These are phyloP conservation scores for Acropternis orthonyx DNA, from an alignment of 2,797 vertebrate species.

Conservation along the genomic window DNA sequence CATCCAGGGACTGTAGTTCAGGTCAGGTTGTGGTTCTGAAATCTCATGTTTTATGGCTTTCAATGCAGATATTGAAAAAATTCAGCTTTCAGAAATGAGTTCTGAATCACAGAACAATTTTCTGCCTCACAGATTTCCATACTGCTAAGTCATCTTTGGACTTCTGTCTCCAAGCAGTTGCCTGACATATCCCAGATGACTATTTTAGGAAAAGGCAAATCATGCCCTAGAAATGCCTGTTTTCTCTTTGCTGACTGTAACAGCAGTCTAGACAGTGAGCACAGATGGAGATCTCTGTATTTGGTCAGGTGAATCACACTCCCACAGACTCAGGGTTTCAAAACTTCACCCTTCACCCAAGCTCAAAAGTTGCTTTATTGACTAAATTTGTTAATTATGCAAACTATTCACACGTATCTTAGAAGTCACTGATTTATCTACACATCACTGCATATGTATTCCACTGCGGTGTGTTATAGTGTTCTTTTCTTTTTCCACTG, in stretches of 20 bases:
- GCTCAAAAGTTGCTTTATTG: conserved; percentile 15
- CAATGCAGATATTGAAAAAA: neutral
- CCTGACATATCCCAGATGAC: conserved; percentile 46
- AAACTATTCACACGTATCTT: neutral
- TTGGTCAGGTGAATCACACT: conserved; percentile 59
- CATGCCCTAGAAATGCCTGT: conserved; percentile 60
- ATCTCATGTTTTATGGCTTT: neutral
- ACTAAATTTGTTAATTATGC: neutral
- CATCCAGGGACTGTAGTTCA: neutral
- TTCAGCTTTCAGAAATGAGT: neutral
- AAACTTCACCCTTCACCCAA: conserved; percentile 21
- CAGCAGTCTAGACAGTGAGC: conserved; percentile 52
- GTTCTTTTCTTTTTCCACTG: neutral
- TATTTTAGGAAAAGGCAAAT: conserved; percentile 59
- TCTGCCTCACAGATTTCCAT: conserved; percentile 44
- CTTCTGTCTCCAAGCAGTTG: conserved; percentile 48
- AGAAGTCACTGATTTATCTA: neutral
- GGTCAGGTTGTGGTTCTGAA: neutral
- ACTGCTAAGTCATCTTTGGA: conserved; percentile 59
- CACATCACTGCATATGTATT: neutral
- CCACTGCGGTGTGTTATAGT: neutral
- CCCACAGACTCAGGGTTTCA: conserved; percentile 25
- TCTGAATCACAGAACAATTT: conserved; percentile 34
- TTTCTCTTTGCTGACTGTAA: conserved; percentile 57
- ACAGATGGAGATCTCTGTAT: conserved; percentile 61